phyloP scores from a whole-genome alignment of 2,113 vertebrate genomes.

The Acrocephalus arundinaceus region DNA sequence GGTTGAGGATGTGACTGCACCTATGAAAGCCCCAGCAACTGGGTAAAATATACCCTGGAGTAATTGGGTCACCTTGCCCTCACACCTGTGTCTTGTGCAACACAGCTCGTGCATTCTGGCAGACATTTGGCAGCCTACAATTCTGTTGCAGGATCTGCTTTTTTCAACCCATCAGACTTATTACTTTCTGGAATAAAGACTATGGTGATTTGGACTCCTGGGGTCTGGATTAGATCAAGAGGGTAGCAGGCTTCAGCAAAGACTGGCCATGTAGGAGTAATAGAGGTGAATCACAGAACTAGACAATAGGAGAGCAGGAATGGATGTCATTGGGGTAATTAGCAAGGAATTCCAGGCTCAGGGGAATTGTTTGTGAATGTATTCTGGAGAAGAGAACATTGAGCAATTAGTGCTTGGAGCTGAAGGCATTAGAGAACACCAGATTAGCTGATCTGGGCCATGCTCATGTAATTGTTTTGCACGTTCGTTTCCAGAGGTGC shows the following conservation, averaged over 20 bases:
- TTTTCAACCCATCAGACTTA: not conserved
- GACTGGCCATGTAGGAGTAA: not conserved
- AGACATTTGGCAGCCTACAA: not conserved
- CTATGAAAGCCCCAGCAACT: not conserved
- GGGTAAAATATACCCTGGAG: not conserved
- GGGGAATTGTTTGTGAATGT: not conserved
- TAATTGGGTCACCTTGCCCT: not conserved
- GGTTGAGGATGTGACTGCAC: not conserved
- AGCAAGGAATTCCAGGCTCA: not conserved
- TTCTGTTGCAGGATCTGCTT: not conserved
- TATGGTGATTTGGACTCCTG: not conserved
- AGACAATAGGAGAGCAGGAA: not conserved
- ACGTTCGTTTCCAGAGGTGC: not conserved
- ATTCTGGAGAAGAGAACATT: not conserved
- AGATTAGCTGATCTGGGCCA: not conserved
- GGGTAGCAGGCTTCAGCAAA: not conserved
- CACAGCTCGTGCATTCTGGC: not conserved
- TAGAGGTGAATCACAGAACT: not conserved
- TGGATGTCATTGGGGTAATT: not conserved
- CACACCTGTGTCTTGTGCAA: not conserved
- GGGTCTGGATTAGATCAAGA: not conserved
- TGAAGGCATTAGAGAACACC: not conserved
- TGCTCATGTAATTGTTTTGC: not conserved
- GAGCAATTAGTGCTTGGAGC: not conserved
- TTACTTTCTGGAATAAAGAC: not conserved